Conservation (phyloP, 2,113 vertebrate genomes). For the Boulengeromyrus knoepffleri region DNA sequence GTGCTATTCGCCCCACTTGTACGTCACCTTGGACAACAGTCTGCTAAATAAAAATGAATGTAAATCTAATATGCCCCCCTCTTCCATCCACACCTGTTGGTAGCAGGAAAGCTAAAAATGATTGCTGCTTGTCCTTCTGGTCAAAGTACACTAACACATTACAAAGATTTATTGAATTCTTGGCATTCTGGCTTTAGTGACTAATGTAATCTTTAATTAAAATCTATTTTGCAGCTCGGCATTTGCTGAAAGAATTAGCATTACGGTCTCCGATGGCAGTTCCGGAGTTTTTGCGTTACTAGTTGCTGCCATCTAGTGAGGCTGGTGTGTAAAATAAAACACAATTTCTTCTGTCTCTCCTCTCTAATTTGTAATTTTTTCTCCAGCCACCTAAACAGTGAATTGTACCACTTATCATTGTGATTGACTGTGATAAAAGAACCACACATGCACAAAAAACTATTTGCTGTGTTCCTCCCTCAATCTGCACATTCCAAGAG, state of each 20-base stretch:
- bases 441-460: neutral
- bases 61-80: neutral
- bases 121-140: neutral
- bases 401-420: neutral
- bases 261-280: neutral
- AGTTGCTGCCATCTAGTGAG: neutral
- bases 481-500: neutral
- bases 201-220: neutral
- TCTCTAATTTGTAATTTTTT: neutral
- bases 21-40: neutral
- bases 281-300: neutral
- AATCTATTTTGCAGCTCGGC: neutral
- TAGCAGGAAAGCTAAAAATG: neutral
- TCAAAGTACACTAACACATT: neutral
- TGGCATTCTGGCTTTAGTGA: neutral
- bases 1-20: neutral
- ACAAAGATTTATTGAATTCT: neutral
- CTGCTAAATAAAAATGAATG: neutral
- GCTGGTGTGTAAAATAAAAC: neutral
- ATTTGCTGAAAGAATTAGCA: neutral
- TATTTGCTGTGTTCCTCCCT: neutral
- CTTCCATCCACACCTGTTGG: neutral
- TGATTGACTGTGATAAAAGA: neutral
- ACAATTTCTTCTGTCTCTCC: neutral
- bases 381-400: neutral